phyloP scores from a whole-genome alignment of 2,797 vertebrate genomes.

The Ciconia nigra region DNA sequence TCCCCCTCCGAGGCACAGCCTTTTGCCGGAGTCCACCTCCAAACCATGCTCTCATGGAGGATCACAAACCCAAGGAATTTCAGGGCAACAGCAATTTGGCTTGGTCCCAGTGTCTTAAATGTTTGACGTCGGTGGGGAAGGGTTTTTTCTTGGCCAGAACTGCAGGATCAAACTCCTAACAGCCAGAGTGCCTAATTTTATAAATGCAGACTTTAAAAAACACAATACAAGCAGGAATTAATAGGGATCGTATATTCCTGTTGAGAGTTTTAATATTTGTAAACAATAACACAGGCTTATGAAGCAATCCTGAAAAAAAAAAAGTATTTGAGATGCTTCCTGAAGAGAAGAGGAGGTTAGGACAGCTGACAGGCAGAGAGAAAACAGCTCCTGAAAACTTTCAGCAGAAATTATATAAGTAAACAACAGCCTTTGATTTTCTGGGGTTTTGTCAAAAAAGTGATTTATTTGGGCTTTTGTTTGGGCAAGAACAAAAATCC shows the following conservation, averaged over 20 bases:
- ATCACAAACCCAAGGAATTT: neutral
- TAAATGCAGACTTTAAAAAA: neutral
- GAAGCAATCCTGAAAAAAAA: neutral
- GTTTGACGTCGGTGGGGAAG: neutral
- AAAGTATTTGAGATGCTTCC: neutral
- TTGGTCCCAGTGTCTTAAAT: neutral
- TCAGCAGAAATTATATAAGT: slow-evolving; percentile 9
- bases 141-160: neutral
- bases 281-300: neutral
- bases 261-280: neutral
- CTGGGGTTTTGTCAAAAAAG: neutral
- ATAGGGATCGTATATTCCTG: neutral
- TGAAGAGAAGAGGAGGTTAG: neutral
- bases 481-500: neutral
- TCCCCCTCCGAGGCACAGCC: neutral
- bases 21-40: neutral
- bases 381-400: slow-evolving; percentile 18
- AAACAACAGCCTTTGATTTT: neutral
- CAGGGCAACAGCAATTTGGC: neutral
- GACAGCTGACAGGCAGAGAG: neutral
- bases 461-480: neutral
- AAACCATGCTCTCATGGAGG: neutral
- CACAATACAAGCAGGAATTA: neutral
- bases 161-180: neutral
- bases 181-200: neutral